Base-by-base conservation (phyloP, 2,113 vertebrate genomes). In the Drymodes brunneopygia region DNA sequence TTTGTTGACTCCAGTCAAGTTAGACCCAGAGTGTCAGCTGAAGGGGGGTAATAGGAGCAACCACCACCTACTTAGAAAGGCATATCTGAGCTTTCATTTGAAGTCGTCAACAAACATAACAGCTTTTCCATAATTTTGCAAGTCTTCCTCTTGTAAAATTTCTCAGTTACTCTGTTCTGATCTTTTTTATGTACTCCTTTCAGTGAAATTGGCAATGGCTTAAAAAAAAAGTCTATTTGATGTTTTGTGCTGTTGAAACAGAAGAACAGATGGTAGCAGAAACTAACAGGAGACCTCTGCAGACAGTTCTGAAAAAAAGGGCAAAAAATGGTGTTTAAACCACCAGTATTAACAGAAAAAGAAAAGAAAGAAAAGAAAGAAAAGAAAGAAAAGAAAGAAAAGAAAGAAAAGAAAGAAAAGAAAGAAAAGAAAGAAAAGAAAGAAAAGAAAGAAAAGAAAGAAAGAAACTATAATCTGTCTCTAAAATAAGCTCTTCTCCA, bases 31-130 rank as follows among this genome's bases (percentile, higher is more conserved):
- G 77, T 23, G 57, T 45, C 69, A 74, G 15, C 25, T 87, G 70
- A 38, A 92, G 25, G 15, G 18, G 27, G 15, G 10, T 11, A 25
- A 86, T 9, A 81, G 35, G 22, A 96, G 16, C 0, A 0, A 81
- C 9, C 23, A 65, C 36, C 31, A 70, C 45, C 79, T 67, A 92
- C 44, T 90, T 42, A 33, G 66, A 95, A 86, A 87, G 31, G 27
- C 23, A 42, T 25, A 74, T 44, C 65, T 78, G 78, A 85, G 62
- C 86, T 97, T 88, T 92, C 42, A 79, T 78, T 95, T 92, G 95
- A 95, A 91, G 44, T 79, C 93, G 90, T 86, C 90, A 97, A 81
- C 66, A 92, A 92, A 65, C 20, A 83, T 56, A 75, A 96, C 89
- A 86, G 29, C 13, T 60, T 54, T 40, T 88, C 44, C 31, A 47